phyloP scores from a whole-genome alignment of 1,140 invertebrate genomes.

The Bombus waltoni region DNA sequence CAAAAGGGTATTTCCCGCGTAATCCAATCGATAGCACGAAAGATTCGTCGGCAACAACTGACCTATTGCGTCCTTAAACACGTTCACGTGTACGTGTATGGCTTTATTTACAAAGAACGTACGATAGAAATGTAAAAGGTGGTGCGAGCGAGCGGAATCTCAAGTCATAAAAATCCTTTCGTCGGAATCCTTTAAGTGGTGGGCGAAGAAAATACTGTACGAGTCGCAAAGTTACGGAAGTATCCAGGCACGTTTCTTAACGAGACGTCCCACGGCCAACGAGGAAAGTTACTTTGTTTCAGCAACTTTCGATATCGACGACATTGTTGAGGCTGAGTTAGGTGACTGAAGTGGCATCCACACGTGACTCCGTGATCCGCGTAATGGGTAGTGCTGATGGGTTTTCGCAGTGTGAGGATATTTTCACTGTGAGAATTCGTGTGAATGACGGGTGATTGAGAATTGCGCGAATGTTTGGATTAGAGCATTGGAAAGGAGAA shows the following conservation, averaged over 20 bases:
- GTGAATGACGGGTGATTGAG: not conserved
- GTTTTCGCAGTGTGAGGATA: no score
- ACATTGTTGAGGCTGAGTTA: not conserved
- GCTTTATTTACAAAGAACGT: not conserved
- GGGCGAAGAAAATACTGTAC: no score
- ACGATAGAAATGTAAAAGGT: not conserved
- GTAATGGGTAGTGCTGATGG: no score
- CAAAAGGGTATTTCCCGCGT: not conserved
- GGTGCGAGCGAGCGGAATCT: not conserved
- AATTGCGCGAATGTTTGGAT: not conserved
- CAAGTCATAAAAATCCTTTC: not conserved
- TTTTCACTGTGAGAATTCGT: not conserved
- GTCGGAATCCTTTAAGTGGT: no score
- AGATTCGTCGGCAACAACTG: not conserved
- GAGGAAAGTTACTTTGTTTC: slow-evolving; percentile 16
- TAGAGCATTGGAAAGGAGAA: no score
- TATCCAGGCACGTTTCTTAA: not conserved
- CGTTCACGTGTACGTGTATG: no score
- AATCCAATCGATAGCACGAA: slow-evolving; percentile 7
- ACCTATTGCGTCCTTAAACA: not conserved
- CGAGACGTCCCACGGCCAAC: slow-evolving; percentile 5
- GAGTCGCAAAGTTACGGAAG: not conserved
- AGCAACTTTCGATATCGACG: slow-evolving; percentile 21
- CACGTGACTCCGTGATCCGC: no score
- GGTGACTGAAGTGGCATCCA: not conserved